phyloP scores from a whole-genome alignment of 2,113 vertebrate species.

The Cryptoleucopteryx plumbea region DNA sequence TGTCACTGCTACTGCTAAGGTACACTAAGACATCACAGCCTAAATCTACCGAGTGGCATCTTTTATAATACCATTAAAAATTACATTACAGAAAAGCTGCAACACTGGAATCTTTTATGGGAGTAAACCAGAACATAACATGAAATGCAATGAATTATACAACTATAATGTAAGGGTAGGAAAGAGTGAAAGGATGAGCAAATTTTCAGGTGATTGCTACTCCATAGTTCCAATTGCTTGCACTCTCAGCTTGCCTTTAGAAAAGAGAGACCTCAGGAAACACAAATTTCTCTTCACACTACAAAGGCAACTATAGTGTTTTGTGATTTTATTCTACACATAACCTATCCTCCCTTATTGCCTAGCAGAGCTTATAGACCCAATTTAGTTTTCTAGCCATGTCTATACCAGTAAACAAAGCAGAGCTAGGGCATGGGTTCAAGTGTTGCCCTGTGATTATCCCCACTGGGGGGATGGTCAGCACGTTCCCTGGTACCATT shows the following conservation, averaged over 20 bases:
- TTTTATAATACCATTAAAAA: background rate
- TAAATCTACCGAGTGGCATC: background rate
- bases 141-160: background rate
- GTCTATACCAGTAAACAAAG: background rate
- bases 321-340: accelerated
- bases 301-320: background rate
- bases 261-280: background rate
- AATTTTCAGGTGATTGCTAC: background rate
- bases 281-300: background rate
- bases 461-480: background rate
- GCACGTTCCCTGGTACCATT: background rate
- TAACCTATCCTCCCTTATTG: background rate
- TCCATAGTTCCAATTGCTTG: background rate
- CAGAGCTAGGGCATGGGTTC: background rate
- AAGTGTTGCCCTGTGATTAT: background rate
- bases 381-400: background rate
- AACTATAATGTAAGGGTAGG: background rate
- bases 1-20: background rate
- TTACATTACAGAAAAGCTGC: background rate
- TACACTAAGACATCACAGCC: background rate
- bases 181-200: background rate
- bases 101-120: background rate
- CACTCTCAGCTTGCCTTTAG: background rate
- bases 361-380: background rate
- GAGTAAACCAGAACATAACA: background rate